A percentile compares a stretch with the other conserved stretches of the same genome.
phyloP scores from a whole-genome alignment of 2,113 vertebrate species.

The Sinocyclocheilus anshuiensis region DNA sequence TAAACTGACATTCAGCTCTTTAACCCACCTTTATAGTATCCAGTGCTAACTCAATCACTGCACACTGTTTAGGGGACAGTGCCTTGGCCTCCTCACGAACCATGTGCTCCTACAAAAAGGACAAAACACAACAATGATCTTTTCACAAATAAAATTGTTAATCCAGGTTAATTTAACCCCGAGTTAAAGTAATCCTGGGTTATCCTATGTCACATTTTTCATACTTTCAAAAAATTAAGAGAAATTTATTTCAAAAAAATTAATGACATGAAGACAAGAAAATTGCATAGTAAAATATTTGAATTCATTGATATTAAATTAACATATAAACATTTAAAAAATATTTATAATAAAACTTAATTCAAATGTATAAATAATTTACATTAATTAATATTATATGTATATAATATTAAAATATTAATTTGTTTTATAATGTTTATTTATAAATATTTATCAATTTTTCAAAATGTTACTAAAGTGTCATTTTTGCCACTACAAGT shows the following conservation, averaged over 20 bases:
- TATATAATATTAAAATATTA: neutral
- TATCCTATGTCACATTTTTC: neutral
- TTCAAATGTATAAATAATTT: neutral
- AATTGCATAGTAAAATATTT: neutral
- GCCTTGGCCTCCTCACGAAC: conserved; percentile 97
- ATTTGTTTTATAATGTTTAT: neutral
- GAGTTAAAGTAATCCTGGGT: neutral
- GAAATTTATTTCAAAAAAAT: neutral
- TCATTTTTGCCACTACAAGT: neutral
- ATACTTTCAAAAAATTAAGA: neutral
- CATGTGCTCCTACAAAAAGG: conserved; percentile 89
- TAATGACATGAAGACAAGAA: too few species aligned
- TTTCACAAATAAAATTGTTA: neutral
- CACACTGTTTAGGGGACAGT: conserved; percentile 93
- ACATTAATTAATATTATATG: neutral
- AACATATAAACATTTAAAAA: neutral
- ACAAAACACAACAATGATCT: neutral
- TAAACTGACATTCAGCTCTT: neutral
- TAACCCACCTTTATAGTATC: conserved; percentile 94
- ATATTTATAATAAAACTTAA: neutral
- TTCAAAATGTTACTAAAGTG: neutral
- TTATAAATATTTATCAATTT: neutral
- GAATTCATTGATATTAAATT: neutral
- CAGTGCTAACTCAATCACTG: conserved; percentile 92
- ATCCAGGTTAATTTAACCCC: neutral